phyloP scores from a whole-genome alignment of 1,140 invertebrate genomes.

The roundworm (Caenorhabditis elegans) region DNA sequence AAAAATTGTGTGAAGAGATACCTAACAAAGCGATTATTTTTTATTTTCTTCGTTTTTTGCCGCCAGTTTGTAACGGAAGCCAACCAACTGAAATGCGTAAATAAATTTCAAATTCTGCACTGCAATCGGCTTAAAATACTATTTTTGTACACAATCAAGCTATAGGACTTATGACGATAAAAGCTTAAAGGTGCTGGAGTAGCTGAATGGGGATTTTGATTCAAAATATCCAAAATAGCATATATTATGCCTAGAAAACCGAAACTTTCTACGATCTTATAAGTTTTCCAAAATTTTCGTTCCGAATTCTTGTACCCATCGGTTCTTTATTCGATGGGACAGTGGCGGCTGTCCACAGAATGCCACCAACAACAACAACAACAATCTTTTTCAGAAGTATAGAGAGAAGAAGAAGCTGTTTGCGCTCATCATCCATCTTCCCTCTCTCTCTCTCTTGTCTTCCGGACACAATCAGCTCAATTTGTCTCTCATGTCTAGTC shows the following conservation, averaged over 20 bases:
- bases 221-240: no score
- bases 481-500: neutral
- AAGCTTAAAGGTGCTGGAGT: no score
- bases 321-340: no score
- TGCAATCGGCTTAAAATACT: no score
- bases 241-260: no score
- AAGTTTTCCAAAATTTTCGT: no score
- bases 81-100: neutral
- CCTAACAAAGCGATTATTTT: conserved; percentile 7
- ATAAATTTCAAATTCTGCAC: no score
- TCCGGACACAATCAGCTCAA: conserved; percentile 17
- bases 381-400: neutral
- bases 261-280: no score
- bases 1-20: neutral
- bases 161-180: no score
- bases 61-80: neutral
- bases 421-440: conserved; percentile 28
- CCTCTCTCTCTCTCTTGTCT: conserved; percentile 8
- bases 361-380: neutral
- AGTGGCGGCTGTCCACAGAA: neutral
- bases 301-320: no score
- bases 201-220: no score
- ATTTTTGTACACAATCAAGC: no score
- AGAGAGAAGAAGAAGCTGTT: neutral
- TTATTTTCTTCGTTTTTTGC: neutral